These are phyloP conservation scores for Cinclus mexicanus DNA, from an alignment of 2,113 vertebrate genomes.

Conservation along the genomic window DNA sequence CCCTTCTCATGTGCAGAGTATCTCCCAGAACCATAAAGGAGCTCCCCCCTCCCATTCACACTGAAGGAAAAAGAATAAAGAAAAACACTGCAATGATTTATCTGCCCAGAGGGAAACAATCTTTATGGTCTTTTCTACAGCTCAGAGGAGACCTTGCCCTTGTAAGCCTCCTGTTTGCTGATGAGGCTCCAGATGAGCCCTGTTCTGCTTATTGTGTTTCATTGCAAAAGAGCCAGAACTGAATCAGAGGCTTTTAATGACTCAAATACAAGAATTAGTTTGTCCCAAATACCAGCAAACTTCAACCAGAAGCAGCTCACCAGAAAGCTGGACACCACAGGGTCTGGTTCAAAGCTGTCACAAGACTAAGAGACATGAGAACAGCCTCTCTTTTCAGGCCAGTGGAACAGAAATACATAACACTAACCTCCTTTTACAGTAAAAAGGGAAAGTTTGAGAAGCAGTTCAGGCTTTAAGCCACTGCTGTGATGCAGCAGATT, in stretches of 20 bases:
- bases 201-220: background rate
- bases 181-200: slow-evolving; percentile 48
- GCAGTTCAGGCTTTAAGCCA: background rate
- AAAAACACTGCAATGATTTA: slow-evolving; percentile 63
- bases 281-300: background rate
- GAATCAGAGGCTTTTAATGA: slow-evolving; percentile 24
- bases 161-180: slow-evolving; percentile 59
- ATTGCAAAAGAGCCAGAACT: slow-evolving; percentile 27
- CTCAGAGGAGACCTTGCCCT: slow-evolving; percentile 63
- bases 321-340: background rate
- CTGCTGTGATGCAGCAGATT: background rate
- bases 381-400: background rate
- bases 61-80: slow-evolving; percentile 39
- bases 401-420: background rate
- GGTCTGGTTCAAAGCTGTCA: background rate
- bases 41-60: background rate
- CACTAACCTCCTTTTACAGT: background rate
- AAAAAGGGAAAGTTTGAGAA: background rate
- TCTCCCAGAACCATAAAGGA: slow-evolving; percentile 9
- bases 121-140: slow-evolving; percentile 39
- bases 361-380: background rate
- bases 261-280: background rate
- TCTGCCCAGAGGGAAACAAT: slow-evolving; percentile 59
- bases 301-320: background rate
- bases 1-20: background rate